Conservation (phyloP, 2,888 invertebrate species). For the Microdon myrmicae region DNA sequence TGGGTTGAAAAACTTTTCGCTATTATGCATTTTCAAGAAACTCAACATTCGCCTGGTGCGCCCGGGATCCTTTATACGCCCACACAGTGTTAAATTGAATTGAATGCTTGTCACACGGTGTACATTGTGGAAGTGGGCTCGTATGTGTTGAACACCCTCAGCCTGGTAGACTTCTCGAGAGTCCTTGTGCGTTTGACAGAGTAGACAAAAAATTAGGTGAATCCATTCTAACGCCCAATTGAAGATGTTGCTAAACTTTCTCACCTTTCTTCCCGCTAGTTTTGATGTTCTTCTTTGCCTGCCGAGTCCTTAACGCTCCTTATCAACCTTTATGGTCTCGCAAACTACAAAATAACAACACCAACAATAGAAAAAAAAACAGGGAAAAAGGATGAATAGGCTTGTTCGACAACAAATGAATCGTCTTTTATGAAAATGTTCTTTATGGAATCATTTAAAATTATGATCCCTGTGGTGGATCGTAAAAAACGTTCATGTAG, state of each 20-base stretch:
- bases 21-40: constrained; percentile 44
- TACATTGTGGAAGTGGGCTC: constrained; percentile 11
- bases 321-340: too few species aligned
- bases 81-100: constrained; percentile 14
- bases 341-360: too few species aligned
- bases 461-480: too few species aligned
- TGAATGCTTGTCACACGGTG: constrained; percentile 20
- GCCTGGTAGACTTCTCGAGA: constrained; percentile 38
- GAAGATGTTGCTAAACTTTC: constrained; percentile 25
- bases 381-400: too few species aligned
- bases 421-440: too few species aligned
- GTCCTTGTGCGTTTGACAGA: constrained; percentile 22
- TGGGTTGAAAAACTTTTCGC: constrained; percentile 57
- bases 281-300: too few species aligned
- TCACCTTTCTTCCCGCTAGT: too few species aligned
- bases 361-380: too few species aligned
- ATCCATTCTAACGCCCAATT: constrained; percentile 39
- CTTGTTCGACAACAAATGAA: too few species aligned
- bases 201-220: constrained; percentile 38
- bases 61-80: constrained; percentile 3
- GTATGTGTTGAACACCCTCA: constrained; percentile 18
- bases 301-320: too few species aligned
- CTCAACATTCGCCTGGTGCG: not conserved
- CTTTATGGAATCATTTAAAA: too few species aligned
- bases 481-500: too few species aligned